Evolutionary conservation across 2,797 vertebrate genomes (phyloP).

Genomic region (Scyliorhinus canicula): DNA sequence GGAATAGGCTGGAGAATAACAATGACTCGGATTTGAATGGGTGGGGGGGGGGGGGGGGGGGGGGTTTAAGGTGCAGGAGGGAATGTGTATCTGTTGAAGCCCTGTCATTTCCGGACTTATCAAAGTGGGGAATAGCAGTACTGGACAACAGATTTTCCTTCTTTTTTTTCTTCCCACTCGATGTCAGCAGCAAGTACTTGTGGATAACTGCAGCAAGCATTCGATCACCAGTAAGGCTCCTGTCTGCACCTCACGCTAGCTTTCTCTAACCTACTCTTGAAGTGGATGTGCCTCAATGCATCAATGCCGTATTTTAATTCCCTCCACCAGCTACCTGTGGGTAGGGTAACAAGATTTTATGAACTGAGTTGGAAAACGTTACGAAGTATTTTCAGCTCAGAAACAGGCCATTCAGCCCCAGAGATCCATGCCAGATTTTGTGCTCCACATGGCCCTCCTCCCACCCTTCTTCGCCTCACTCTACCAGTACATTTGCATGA

Average conservation of each 20-base stretch:
- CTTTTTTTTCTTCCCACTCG: too few relatives aligned
- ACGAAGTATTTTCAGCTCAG: neutral
- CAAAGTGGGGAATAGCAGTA: neutral
- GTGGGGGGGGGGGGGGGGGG: neutral
- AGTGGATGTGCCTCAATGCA: neutral
- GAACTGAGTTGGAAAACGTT: neutral
- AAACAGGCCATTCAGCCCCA: neutral
- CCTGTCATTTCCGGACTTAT: neutral
- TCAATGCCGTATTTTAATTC: neutral
- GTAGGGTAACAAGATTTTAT: neutral
- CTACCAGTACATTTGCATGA: neutral
- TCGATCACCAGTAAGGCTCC: neutral
- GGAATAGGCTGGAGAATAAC: neutral
- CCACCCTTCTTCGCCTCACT: too few relatives aligned
- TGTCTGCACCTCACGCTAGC: neutral
- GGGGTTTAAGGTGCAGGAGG: neutral
- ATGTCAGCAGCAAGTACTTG: too few relatives aligned
- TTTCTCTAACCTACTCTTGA: neutral
- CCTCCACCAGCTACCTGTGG: neutral
- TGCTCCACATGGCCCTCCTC: too few relatives aligned
- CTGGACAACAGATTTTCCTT: neutral
- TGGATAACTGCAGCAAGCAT: neutral
- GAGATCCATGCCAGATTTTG: too few relatives aligned
- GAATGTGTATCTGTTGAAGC: neutral
- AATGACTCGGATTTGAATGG: neutral